Base-by-base conservation (phyloP, 2,797 vertebrate species). In the Halcyon smyrnensis region DNA sequence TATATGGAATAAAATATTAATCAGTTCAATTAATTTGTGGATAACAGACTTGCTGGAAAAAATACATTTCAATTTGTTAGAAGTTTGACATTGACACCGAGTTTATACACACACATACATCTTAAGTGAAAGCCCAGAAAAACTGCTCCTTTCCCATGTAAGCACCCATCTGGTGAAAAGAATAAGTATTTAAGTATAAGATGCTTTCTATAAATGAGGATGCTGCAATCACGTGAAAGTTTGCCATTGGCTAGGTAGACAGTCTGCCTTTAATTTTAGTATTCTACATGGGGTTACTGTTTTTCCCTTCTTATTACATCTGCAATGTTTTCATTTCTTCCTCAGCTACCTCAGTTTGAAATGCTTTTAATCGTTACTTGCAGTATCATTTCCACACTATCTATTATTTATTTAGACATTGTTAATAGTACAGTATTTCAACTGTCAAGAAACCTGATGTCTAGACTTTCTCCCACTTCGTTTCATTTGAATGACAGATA, bases 341-440 rank as follows among this genome's bases (percentile, higher is more conserved):
- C 51, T 9, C 13, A 37, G 16, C 53, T 84, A 46, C 16, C 21
- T 71, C 65, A 60, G 10, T 91, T 83, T 91, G 68, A 90, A 92
- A 85, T 65, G 36, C 64, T 95, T 95, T 84, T 63, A 67, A 28
- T 54, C 83, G 24, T 90, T 15, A 21, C 50, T 90, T 89, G 34
- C 53, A 41, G 48, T 93, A 87, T 94, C 21, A 64, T 89, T 93
- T 93, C 60, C 50, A 75, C 56, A 84, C 65, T 68, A 76, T 65
- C 27, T 81, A 67, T 91, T 91, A 89, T 94, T 96, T 97, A 96
- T 95, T 94, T 96, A 93, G 78, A 68, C 94, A 70, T 76, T 14
- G 5, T 14, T 95, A 95, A 89, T 83, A 89, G 90, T n/a, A 82
- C 30, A 84, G 75, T 89, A 89, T 82, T 97, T 95, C 81, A 91